phyloP scores from a whole-genome alignment of 1,140 invertebrate genomes.

The Drosophila ambigua region DNA sequence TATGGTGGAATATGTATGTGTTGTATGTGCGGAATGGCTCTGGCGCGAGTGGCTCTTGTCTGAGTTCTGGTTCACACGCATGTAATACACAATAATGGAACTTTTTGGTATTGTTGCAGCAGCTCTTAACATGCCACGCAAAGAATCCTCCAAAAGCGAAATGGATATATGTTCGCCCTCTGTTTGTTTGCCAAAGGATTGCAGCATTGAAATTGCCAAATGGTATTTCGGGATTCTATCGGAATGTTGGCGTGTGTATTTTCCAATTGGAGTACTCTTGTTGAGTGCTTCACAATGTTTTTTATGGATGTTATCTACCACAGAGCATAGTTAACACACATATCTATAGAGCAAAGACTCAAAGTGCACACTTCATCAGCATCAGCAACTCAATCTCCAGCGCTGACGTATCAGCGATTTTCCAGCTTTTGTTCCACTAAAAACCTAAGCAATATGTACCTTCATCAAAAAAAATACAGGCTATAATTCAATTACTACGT shows the following conservation, averaged over 20 bases:
- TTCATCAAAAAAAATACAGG: too few species aligned
- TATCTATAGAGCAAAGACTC: too few species aligned
- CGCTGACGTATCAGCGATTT: too few species aligned
- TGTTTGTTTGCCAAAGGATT: constrained; percentile 58
- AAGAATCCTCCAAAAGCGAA: constrained; percentile 80
- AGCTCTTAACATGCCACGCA: constrained; percentile 77
- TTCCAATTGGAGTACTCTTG: neutral
- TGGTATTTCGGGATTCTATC: constrained; percentile 52
- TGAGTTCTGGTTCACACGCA: constrained; percentile 72
- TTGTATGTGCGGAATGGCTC: neutral
- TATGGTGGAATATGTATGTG: too few species aligned
- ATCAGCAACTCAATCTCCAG: too few species aligned
- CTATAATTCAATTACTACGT: neutral
- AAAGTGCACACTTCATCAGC: too few species aligned
- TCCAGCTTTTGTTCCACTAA: too few species aligned
- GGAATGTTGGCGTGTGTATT: constrained; percentile 8
- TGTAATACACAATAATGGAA: constrained; percentile 65
- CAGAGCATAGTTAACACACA: neutral
- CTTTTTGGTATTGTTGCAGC: constrained; percentile 64
- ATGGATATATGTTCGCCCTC: constrained; percentile 64
- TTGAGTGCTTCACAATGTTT: constrained; percentile 15
- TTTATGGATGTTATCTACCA: neutral
- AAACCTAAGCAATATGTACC: too few species aligned
- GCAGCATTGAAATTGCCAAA: constrained; percentile 69
- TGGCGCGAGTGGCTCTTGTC: constrained; percentile 36